Conservation (phyloP, 2,113 vertebrate genomes). For the Myiagra hebetior region DNA sequence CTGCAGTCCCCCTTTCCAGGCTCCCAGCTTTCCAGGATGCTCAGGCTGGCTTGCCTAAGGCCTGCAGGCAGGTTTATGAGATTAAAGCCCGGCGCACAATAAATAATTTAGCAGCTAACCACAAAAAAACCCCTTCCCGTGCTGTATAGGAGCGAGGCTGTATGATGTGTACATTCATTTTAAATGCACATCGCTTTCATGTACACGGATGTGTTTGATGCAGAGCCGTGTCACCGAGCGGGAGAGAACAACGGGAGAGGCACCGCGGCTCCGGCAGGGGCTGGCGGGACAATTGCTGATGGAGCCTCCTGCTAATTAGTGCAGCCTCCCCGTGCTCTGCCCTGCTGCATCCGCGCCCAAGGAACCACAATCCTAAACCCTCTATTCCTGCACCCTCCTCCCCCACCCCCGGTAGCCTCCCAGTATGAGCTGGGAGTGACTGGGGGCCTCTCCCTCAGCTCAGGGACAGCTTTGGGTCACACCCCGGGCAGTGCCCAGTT, state of each 20-base stretch:
- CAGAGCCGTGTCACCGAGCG: background rate
- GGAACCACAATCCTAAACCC: background rate
- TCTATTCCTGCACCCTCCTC: background rate
- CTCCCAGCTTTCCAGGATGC: background rate
- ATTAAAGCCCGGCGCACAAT: conserved; percentile 71
- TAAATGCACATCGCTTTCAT: conserved; percentile 34
- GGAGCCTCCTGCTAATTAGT: background rate
- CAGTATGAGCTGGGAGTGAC: background rate
- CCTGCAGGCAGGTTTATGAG: conserved; percentile 69
- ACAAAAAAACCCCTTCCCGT: background rate
- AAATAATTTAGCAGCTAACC: conserved; percentile 73
- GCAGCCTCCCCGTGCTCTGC: background rate
- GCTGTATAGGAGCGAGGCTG: conserved; percentile 12
- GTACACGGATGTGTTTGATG: background rate
- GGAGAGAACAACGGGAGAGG: background rate
- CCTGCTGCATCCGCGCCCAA: background rate
- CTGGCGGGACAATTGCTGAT: background rate
- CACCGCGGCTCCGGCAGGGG: background rate
- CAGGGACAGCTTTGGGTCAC: background rate
- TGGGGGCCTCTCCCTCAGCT: background rate
- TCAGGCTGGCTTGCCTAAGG: background rate
- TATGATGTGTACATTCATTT: conserved; percentile 52
- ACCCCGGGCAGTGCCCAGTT: background rate
- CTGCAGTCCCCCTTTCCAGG: background rate
- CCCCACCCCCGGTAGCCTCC: background rate